Percentiles rank a stretch among this genome's conserved stretches.
phyloP scores from a whole-genome alignment of 1,140 invertebrate species.

The Lysiphlebus fabarum region DNA sequence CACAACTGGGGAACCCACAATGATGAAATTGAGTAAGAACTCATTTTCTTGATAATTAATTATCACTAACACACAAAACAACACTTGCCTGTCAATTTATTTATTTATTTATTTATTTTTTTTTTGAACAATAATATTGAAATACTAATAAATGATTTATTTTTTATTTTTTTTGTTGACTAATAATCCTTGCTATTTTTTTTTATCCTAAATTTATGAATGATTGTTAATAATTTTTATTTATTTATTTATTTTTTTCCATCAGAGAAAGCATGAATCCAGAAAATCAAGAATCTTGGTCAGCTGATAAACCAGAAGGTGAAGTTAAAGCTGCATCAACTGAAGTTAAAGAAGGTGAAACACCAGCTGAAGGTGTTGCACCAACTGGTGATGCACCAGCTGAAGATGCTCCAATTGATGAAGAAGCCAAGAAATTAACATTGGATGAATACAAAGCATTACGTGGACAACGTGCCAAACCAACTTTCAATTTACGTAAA shows the following conservation, averaged over 20 bases:
- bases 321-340: conserved; percentile 35
- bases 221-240: too few relatives aligned
- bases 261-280: conserved; percentile 48
- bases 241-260: conserved; percentile 12
- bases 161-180: too few relatives aligned
- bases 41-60: conserved; percentile 19
- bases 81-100: not conserved
- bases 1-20: conserved; percentile 94
- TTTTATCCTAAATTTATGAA: too few relatives aligned
- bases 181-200: too few relatives aligned
- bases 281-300: conserved; percentile 52
- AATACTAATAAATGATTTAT: too few relatives aligned
- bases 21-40: conserved; percentile 78
- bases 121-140: not conserved
- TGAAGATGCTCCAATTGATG: conserved; percentile 62
- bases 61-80: not conserved
- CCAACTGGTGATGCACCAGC: conserved; percentile 33
- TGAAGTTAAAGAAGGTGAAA: conserved; percentile 50
- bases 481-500: conserved; percentile 85
- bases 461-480: conserved; percentile 69
- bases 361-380: conserved; percentile 41
- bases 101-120: not conserved
- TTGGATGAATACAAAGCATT: conserved; percentile 87
- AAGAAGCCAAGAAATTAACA: conserved; percentile 77
- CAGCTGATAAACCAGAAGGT: conserved; percentile 49